Base-by-base conservation (phyloP, 2,797 vertebrate species). In the Sebastes paucispinis region DNA sequence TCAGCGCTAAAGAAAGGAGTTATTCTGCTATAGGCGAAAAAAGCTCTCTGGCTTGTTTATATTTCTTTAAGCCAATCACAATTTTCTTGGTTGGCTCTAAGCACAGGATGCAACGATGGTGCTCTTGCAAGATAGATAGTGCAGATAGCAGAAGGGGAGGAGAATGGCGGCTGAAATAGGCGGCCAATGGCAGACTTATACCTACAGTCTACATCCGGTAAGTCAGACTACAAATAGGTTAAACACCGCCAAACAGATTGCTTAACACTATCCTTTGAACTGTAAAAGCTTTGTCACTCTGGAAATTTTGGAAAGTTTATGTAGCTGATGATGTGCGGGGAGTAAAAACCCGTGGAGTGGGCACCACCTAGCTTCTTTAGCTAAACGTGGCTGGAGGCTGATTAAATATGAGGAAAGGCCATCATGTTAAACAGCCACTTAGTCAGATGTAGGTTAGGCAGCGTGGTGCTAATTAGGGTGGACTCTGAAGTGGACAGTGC, bases 381-480 rank as follows among this genome's bases (percentile, higher is more conserved):
- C 43, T 69, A 59, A 87, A 84, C 81, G 62, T 90, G 79, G 81
- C 75, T 86, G 80, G 81, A 77, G 80, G 83, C 77, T 88, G 87
- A 92, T 92, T 91, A 82, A 87, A 90, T 79, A 75, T 64, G 86
- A 90, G 80, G 80, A 84, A 77, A 88, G 84, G 71, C 83, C 86
- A 86, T 87, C 75, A 72, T 88, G 86, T 89, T 91, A 91, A 92
- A 90, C 82, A 89, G 88, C 74, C 81, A 77, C 81, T 90, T 91
- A 88, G 90, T 93, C 88, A 91, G 91, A 86, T 87, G 87, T 89
- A 74, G 86, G 87, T 89, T 83, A 80, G 81, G 77, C 89, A 85
- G 87, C 72, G 29, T 89, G 92, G 83, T 79, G 85, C 86, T 93
- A 92, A 94, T 93, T 89, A 89, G 78, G 59, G 75, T 60, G 77